These are phyloP conservation scores for Apantesis nais DNA, from an alignment of 2,888 invertebrate genomes.

Conservation along the genomic window DNA sequence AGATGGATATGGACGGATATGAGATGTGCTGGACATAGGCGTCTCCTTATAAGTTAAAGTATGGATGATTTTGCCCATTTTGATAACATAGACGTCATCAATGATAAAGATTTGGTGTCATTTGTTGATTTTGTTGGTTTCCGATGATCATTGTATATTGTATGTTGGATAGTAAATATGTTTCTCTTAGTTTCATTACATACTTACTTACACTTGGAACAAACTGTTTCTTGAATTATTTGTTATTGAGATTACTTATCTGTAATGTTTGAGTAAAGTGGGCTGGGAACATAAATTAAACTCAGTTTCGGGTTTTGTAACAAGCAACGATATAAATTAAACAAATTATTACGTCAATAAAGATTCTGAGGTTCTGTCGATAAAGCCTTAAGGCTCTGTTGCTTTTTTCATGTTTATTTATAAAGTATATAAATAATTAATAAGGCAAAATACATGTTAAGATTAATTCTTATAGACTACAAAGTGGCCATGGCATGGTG, in stretches of 20 bases:
- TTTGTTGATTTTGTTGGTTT: too few relatives aligned
- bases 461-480: not conserved
- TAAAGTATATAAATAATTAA: not conserved
- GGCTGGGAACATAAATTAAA: slow-evolving; percentile 37
- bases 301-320: slow-evolving; percentile 14
- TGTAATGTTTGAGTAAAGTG: slow-evolving; percentile 34
- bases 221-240: slow-evolving; percentile 35
- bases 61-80: too few relatives aligned
- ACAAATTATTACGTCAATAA: slow-evolving; percentile 17
- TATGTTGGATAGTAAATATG: not conserved
- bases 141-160: not conserved
- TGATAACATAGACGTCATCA: too few relatives aligned
- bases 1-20: too few relatives aligned
- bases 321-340: slow-evolving; percentile 17
- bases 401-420: slow-evolving; percentile 2
- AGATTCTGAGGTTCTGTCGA: slow-evolving; percentile 11
- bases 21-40: too few relatives aligned
- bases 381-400: slow-evolving; percentile 12
- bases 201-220: slow-evolving; percentile 17
- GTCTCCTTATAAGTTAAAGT: too few relatives aligned
- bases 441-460: slow-evolving; percentile 3
- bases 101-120: too few relatives aligned
- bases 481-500: too few relatives aligned
- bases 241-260: slow-evolving; percentile 36
- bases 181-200: not conserved